Evolutionary conservation across 2,888 invertebrate genomes (phyloP).

Genomic region (Epistrophe grossulariae): DNA sequence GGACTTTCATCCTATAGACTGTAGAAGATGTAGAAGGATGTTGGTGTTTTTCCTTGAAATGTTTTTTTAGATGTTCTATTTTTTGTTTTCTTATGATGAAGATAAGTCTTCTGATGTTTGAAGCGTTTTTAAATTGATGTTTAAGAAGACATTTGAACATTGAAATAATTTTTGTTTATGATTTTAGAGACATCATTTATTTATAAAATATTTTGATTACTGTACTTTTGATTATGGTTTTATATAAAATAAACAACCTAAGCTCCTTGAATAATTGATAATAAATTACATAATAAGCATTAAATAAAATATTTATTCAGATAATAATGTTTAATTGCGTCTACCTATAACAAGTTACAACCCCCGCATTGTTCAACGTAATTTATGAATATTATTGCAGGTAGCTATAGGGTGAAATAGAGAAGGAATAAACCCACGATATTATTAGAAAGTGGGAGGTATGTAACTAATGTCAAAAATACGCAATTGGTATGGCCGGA

Average conservation of each 20-base stretch:
- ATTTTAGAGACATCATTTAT: neutral
- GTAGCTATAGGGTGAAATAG: too few species aligned
- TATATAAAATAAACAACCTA: neutral
- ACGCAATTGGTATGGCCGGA: too few species aligned
- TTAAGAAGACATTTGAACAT: conserved; percentile 7
- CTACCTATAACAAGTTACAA: neutral
- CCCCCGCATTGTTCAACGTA: too few species aligned
- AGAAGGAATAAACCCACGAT: too few species aligned
- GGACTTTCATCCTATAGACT: neutral
- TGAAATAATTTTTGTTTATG: conserved; percentile 11
- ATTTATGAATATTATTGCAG: too few species aligned
- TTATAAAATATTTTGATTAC: conserved; percentile 5
- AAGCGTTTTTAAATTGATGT: conserved; percentile 26
- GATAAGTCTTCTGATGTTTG: neutral
- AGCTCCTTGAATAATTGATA: neutral
- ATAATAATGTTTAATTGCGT: neutral
- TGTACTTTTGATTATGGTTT: neutral
- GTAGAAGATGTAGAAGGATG: neutral
- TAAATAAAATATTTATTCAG: neutral
- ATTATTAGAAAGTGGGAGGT: too few species aligned
- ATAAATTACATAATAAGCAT: neutral
- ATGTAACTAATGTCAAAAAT: too few species aligned
- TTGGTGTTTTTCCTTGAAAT: conserved; percentile 11
- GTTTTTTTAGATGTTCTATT: neutral
- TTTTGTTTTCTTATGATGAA: neutral